Percentiles rank a stretch among this genome's conserved stretches.
Evolutionary conservation across 1,140 invertebrate genomes (phyloP).

Genomic region (Dendrolimus kikuchii): DNA sequence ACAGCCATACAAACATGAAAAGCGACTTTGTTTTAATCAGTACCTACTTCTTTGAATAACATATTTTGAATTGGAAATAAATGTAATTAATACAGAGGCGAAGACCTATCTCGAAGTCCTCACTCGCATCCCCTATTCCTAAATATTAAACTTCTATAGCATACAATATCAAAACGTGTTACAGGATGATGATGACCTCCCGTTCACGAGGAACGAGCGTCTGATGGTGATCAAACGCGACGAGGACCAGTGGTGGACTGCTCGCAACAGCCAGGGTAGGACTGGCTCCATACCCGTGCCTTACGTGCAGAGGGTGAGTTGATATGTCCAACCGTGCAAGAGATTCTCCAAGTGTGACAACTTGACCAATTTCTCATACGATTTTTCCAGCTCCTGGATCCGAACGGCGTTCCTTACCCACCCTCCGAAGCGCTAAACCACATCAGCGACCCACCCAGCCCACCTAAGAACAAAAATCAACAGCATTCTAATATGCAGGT

Average conservation of each 20-base stretch:
- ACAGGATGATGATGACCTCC: slow-evolving; percentile 94
- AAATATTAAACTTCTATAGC: too few species aligned
- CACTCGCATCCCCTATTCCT: too few species aligned
- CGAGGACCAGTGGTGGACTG: slow-evolving; percentile 98
- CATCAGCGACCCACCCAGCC: slow-evolving; percentile 43
- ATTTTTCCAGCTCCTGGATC: slow-evolving; percentile 38
- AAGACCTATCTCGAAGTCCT: too few species aligned
- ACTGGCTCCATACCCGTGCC: slow-evolving; percentile 96
- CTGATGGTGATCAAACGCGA: slow-evolving; percentile 94
- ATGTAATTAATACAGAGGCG: too few species aligned
- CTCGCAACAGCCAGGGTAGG: slow-evolving; percentile 88
- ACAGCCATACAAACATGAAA: too few species aligned
- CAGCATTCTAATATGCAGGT: slow-evolving; percentile 61
- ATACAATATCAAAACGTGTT: slow-evolving; percentile 15
- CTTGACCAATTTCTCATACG: background rate
- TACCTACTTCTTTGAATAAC: too few species aligned
- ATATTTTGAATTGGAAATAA: too few species aligned
- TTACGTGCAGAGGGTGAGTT: slow-evolving; percentile 86
- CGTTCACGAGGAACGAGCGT: slow-evolving; percentile 93
- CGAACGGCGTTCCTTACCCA: slow-evolving; percentile 44
- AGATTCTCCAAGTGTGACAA: too few species aligned
- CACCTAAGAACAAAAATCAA: slow-evolving; percentile 39
- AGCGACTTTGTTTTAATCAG: too few species aligned
- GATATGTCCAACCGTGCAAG: background rate
- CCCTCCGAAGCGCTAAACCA: slow-evolving; percentile 39